Base-by-base conservation (phyloP, 2,888 invertebrate species). In the Barypeithes pellucidus region DNA sequence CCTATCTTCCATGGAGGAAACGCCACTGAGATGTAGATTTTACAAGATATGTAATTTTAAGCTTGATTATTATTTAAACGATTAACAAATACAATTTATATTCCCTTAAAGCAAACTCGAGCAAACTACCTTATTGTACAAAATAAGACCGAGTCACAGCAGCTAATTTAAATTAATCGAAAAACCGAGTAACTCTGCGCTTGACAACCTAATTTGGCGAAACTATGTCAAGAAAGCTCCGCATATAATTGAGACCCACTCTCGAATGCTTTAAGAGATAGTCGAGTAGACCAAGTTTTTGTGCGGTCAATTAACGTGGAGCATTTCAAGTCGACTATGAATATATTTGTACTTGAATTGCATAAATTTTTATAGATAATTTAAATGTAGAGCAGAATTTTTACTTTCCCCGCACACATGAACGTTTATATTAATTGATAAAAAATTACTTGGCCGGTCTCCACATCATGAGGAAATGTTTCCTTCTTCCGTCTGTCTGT, bases 131-230 rank as follows among this genome's bases (percentile, higher is more conserved):
- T 52, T 52, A 52, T 52, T 29, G 24, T 14, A 14, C 52, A 52
- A 29, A 52, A 52, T 5, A 29, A 47, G 20, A 47, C 22, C 50
- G n/a, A 50, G 22, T 52, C 24, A 14, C 52, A 62, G 50, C 16
- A 52, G 60, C 41, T 47, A 59, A 65, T 62, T 70, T 70, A 70
- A 70, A 70, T 70, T 70, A 70, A 70, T 70, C 57, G 57, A 70
- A 70, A 70, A 70, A 70, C 57, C 69, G 33, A 24, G 54, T 45
- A 54, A 41, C 24, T 59, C 50, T 72, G 67, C 57, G 72, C 62
- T 67, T 73, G 73, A 73, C 73, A 73, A 62, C 59, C 69, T 41
- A 73, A 73, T 73, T 73, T 73, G 57, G 52, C 73, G 50, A 69
- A 73, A 73, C 73, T 73, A 73, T 69, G 60, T 59, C 68, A 72